phyloP scores from a whole-genome alignment of 2,113 vertebrate genomes.

The Calyptommatus sinebrachiatus region DNA sequence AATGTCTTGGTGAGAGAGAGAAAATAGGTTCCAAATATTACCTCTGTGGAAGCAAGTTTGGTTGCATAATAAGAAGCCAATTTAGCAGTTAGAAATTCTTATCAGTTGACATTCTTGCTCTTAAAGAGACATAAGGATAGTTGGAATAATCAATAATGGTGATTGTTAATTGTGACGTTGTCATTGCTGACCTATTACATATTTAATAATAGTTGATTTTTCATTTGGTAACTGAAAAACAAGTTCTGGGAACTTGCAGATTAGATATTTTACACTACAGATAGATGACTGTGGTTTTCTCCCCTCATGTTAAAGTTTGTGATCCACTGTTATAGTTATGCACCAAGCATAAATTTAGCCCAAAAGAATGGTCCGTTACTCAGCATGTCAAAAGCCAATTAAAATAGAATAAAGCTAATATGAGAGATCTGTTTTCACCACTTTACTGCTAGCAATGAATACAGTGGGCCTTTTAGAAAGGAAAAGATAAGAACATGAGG shows the following conservation, averaged over 20 bases:
- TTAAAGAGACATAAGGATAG: neutral
- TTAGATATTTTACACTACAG: neutral
- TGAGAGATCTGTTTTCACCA: too few relatives aligned
- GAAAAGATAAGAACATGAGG: too few relatives aligned
- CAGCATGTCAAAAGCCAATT: too few relatives aligned
- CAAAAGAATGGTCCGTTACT: too few relatives aligned
- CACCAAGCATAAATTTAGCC: too few relatives aligned
- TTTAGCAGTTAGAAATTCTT: neutral
- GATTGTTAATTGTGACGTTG: neutral
- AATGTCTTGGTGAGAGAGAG: neutral
- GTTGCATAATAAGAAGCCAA: neutral
- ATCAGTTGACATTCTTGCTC: neutral
- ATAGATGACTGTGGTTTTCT: neutral
- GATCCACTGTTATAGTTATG: too few relatives aligned
- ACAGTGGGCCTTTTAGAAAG: too few relatives aligned
- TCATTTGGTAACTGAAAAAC: neutral
- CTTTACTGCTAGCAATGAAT: too few relatives aligned
- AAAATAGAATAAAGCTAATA: too few relatives aligned
- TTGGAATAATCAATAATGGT: neutral
- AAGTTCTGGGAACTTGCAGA: neutral
- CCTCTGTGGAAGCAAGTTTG: neutral
- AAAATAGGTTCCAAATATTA: neutral
- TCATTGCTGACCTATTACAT: neutral
- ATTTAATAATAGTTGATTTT: neutral
- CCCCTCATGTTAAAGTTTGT: neutral